Base-by-base conservation (phyloP, 2,888 invertebrate genomes). In the Neoaliturus tenellus region DNA sequence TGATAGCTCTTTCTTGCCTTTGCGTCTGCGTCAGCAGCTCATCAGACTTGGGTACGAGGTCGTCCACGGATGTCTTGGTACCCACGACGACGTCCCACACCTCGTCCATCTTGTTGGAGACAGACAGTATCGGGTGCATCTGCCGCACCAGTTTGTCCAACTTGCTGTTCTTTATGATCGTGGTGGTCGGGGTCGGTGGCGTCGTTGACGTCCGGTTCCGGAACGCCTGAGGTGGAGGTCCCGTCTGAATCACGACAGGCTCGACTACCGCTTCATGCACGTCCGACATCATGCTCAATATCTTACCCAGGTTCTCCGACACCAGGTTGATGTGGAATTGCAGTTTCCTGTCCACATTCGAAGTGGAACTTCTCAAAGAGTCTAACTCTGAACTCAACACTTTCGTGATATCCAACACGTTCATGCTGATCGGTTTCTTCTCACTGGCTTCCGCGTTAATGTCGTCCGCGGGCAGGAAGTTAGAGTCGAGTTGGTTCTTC, bases 61-160 rank as follows among this genome's bases (percentile, higher is more conserved):
- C 95, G 89, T 97, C 97, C 0, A 97, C 96, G 0, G 96, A 96
- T 88, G 95, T 96, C 89, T 97, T 97, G 2, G 97, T 97, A 17
- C 97, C 97, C 0, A 97, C 96, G 14, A 97, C 96, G 4, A 97
- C 96, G 89, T 96, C 95, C 97, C 97, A 97, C 3, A 97, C 96
- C 90, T 97, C 96, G 88, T 97, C 97, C 96, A 97, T 97, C 90
- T 97, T 97, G 89, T 96, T 96, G 0, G 96, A 96, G 0, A 97
- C 96, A 82, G 94, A 95, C 89, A 96, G 94, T 91, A 97, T 96
- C 0, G 97, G 97, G 86, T 95, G 94, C 89, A 97, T 96, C 91
- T 96, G 95, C 88, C 95, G 94, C 0, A 96, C 95, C 39, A 97
- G 92, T 3, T 93, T 94, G 90, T 97, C 96, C 86, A 97, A 93